These are phyloP conservation scores for Lordiphosa mommai DNA, from an alignment of 1,140 invertebrate species.

Conservation along the genomic window DNA sequence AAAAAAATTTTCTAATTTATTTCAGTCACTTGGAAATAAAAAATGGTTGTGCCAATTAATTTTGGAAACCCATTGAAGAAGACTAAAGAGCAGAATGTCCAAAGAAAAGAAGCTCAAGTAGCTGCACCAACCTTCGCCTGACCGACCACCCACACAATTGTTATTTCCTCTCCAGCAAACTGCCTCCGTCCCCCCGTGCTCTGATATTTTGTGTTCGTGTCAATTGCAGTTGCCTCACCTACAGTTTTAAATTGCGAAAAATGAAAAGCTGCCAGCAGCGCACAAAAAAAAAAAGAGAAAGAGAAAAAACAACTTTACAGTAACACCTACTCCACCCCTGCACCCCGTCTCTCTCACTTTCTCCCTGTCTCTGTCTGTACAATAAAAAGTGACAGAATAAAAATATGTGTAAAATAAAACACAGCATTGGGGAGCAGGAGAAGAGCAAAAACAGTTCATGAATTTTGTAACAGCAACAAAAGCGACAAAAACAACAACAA, in stretches of 20 bases:
- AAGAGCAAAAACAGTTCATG: slow-evolving; percentile 67
- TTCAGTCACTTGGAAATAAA: slow-evolving; percentile 33
- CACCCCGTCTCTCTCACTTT: neutral
- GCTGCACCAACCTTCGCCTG: slow-evolving; percentile 18
- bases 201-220: slow-evolving; percentile 59
- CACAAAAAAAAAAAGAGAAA: slow-evolving; percentile 37
- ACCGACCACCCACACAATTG: slow-evolving; percentile 39
- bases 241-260: slow-evolving; percentile 69
- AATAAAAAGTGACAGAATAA: slow-evolving; percentile 75
- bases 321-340: slow-evolving; percentile 24
- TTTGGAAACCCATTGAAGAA: slow-evolving; percentile 40
- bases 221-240: slow-evolving; percentile 71
- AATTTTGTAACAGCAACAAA: slow-evolving; percentile 68
- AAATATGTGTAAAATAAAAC: slow-evolving; percentile 76
- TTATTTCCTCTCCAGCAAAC: slow-evolving; percentile 30
- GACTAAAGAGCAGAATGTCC: slow-evolving; percentile 1
- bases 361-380: slow-evolving; percentile 17
- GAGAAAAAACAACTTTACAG: slow-evolving; percentile 49
- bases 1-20: slow-evolving; percentile 45
- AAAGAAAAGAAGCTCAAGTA: slow-evolving; percentile 21
- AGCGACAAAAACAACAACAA: slow-evolving; percentile 67
- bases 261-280: slow-evolving; percentile 64
- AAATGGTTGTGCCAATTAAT: slow-evolving; percentile 61
- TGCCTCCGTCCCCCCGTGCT: slow-evolving; percentile 13
- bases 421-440: slow-evolving; percentile 18